Evolutionary conservation across 1,140 invertebrate species (phyloP).

Genomic region (Cotesia chilonis): DNA sequence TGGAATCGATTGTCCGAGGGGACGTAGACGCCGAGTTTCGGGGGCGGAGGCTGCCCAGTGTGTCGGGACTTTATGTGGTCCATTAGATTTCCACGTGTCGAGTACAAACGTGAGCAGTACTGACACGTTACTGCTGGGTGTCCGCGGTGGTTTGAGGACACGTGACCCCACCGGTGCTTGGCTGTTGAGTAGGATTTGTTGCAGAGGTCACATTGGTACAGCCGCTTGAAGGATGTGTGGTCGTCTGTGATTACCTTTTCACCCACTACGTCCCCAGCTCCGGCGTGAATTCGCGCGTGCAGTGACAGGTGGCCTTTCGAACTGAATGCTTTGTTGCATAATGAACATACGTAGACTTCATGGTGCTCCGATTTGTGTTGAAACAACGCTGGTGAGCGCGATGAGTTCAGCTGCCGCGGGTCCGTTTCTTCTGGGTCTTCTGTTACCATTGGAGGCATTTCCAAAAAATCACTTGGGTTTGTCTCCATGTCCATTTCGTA

Average conservation of each 20-base stretch:
- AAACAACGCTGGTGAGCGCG: constrained; percentile 43
- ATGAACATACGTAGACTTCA: constrained; percentile 65
- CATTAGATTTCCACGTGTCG: constrained; percentile 63
- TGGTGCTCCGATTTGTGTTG: constrained; percentile 62
- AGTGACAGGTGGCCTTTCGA: constrained; percentile 66
- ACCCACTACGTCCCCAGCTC: constrained; percentile 62
- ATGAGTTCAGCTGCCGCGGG: constrained; percentile 22
- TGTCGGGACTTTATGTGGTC: constrained; percentile 66
- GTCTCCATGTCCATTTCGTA: constrained; percentile 66
- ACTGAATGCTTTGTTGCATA: constrained; percentile 66
- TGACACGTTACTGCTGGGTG: constrained; percentile 65
- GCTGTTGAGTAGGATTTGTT: constrained; percentile 67
- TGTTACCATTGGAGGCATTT: constrained; percentile 58
- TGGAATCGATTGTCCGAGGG: constrained; percentile 56
- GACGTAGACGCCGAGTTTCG: constrained; percentile 49
- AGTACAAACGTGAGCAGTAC: constrained; percentile 64
- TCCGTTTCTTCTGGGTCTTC: constrained; percentile 54
- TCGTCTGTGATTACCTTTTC: constrained; percentile 64
- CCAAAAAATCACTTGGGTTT: constrained; percentile 62
- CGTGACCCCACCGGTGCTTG: constrained; percentile 68
- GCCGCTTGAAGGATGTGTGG: constrained; percentile 64
- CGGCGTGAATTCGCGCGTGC: constrained; percentile 65
- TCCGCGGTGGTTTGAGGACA: constrained; percentile 65
- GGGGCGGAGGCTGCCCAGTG: constrained; percentile 53
- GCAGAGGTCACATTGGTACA: constrained; percentile 67